phyloP scores from a whole-genome alignment of 1,140 invertebrate genomes.

The Antheraea mylitta region DNA sequence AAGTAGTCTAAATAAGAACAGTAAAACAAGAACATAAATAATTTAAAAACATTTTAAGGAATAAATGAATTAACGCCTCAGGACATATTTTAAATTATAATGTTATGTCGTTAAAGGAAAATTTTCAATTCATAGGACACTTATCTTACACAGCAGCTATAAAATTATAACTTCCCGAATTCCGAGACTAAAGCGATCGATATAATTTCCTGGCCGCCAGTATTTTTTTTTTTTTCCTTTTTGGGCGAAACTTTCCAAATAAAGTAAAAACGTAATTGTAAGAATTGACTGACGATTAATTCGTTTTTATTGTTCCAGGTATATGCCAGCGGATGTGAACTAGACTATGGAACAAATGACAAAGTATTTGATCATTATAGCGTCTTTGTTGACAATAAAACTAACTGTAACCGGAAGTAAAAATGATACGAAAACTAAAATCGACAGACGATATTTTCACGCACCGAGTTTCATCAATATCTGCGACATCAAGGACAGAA shows the following conservation, averaged over 20 bases:
- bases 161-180: constrained; percentile 3
- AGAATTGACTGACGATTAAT: background rate
- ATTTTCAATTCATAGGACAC: background rate
- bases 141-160: background rate
- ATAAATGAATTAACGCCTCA: too few species aligned
- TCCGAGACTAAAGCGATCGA: background rate
- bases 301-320: constrained; percentile 59
- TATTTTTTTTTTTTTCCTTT: background rate
- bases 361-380: constrained; percentile 65
- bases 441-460: constrained; percentile 57
- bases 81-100: too few species aligned
- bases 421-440: constrained; percentile 58
- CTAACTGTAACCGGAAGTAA: constrained; percentile 59
- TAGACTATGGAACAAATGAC: constrained; percentile 55
- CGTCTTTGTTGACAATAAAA: constrained; percentile 60
- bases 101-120: background rate
- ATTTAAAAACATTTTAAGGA: too few species aligned
- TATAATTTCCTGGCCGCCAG: background rate
- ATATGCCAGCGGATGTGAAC: constrained; percentile 5
- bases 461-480: constrained; percentile 67
- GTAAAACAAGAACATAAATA: too few species aligned
- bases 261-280: background rate
- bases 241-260: background rate
- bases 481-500: constrained; percentile 66
- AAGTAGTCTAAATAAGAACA: too few species aligned